phyloP scores from a whole-genome alignment of 2,113 vertebrate species.

The Galbula dea region DNA sequence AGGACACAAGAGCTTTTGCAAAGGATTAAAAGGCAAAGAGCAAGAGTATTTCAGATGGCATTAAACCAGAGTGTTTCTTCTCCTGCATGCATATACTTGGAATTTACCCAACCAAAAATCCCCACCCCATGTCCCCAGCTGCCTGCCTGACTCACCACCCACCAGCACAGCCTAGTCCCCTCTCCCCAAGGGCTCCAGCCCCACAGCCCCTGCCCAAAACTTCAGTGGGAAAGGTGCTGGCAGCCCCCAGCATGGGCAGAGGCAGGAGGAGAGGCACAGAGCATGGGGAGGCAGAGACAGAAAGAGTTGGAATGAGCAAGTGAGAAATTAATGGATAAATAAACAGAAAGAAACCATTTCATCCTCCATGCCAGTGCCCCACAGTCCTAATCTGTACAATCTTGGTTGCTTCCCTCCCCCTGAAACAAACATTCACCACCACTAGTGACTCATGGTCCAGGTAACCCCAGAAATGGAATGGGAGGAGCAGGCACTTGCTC shows the following conservation, averaged over 20 bases:
- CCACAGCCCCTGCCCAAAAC: not conserved
- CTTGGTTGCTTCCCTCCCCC: not conserved
- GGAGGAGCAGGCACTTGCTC: not conserved
- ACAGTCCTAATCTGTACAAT: not conserved
- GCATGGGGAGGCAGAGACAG: not conserved
- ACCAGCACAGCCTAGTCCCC: not conserved
- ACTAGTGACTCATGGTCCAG: not conserved
- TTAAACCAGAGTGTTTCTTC: not conserved
- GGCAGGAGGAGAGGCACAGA: accelerated
- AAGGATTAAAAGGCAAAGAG: not conserved
- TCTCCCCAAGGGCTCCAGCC: not conserved
- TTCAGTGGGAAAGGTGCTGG: accelerated
- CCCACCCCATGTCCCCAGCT: not conserved
- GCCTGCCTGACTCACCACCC: not conserved
- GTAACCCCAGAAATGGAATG: not conserved
- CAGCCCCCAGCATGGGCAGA: accelerated
- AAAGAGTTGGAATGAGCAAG: not conserved
- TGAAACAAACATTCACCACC: not conserved
- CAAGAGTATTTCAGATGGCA: not conserved
- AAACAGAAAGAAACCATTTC: not conserved
- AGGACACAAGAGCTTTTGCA: not conserved
- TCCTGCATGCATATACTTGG: not conserved
- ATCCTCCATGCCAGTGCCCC: not conserved
- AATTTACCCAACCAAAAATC: not conserved
- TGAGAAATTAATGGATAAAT: not conserved